Conservation (phyloP, 2,113 vertebrate genomes). For the Apteryx mantelli region DNA sequence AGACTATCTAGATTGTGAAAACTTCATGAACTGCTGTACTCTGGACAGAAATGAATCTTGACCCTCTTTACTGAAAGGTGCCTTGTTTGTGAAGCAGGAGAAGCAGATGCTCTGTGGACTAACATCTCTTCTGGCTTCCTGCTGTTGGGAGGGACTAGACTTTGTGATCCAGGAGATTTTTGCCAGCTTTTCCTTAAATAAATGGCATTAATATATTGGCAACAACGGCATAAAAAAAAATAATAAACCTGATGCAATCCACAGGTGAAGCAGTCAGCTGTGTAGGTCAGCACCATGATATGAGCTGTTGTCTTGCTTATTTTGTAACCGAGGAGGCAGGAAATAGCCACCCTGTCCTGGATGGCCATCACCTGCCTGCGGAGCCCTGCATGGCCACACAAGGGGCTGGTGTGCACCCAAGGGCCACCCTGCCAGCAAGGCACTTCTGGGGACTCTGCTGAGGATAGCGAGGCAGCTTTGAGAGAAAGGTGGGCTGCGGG, state of each 20-base stretch:
- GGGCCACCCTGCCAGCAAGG: neutral
- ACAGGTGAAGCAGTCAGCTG: neutral
- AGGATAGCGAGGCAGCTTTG: neutral
- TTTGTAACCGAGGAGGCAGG: neutral
- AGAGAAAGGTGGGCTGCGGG: neutral
- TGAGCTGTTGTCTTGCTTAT: neutral
- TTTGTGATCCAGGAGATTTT: neutral
- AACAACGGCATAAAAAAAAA: neutral
- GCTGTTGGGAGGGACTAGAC: neutral
- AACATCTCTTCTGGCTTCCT: neutral
- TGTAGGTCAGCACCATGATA: neutral
- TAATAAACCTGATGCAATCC: neutral
- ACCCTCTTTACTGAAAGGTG: neutral
- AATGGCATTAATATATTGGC: neutral
- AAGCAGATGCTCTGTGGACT: neutral
- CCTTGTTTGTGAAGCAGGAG: neutral
- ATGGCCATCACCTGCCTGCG: neutral
- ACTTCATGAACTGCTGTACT: neutral
- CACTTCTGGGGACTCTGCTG: neutral
- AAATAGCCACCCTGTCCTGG: neutral
- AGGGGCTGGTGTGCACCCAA: neutral
- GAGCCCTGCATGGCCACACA: neutral
- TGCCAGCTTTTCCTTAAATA: neutral
- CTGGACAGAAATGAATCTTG: slow-evolving; percentile 10
- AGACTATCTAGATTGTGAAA: neutral